Conservation (phyloP, 30 jellyfish, hydroid and myxozoan species). For the Cassiopea xamachana region DNA sequence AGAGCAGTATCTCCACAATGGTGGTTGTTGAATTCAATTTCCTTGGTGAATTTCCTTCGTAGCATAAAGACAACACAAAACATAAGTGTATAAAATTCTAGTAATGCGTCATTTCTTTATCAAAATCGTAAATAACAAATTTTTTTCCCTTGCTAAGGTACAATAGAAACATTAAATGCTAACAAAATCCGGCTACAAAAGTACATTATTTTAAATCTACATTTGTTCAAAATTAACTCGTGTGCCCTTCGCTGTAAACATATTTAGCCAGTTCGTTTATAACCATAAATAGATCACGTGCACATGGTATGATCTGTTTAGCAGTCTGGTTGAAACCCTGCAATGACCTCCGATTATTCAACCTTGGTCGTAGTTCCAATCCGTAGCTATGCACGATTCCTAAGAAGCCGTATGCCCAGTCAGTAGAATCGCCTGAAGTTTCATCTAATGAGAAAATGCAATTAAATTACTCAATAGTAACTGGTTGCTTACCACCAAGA, state of each 20-base stretch:
- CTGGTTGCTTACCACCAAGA: not conserved
- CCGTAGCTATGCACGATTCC: constrained; percentile 95
- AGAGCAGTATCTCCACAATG: too few species aligned
- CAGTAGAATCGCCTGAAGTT: constrained; percentile 94
- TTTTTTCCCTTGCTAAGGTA: not conserved
- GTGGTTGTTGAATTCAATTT: too few species aligned
- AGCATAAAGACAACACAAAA: too few species aligned
- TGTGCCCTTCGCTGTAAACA: constrained; percentile 5
- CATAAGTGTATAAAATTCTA: not conserved
- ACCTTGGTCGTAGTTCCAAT: constrained; percentile 86
- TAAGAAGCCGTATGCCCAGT: constrained; percentile 94
- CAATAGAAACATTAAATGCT: not conserved
- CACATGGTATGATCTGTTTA: constrained; percentile 56
- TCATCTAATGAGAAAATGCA: constrained; percentile 58
- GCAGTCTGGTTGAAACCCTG: constrained; percentile 56
- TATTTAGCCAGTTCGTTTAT: constrained; percentile 33
- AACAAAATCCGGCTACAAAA: not conserved
- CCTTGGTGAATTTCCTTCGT: too few species aligned
- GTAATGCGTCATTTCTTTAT: not conserved
- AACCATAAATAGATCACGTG: constrained; percentile 47
- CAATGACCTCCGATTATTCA: constrained; percentile 33
- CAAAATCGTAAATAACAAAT: not conserved
- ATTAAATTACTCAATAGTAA: not conserved
- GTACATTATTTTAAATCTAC: not conserved
- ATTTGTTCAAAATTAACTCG: not conserved